Evolutionary conservation across 2,888 invertebrate genomes (phyloP), one percentile per base, ranked within the genome.

Genomic region (Ennomos erosarius): DNA sequence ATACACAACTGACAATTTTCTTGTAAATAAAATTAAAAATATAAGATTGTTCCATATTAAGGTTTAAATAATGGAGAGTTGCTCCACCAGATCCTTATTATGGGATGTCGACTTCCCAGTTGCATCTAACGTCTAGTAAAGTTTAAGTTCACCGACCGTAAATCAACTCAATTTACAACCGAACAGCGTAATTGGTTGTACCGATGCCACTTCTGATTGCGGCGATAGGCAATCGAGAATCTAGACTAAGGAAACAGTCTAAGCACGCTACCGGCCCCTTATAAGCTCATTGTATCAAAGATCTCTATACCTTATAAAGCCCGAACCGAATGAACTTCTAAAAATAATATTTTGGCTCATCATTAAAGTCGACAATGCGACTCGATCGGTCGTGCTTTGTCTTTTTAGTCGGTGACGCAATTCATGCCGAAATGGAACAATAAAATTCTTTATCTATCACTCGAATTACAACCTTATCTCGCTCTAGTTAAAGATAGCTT

Each of bases 371-470:
- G 71, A 85, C 87, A 84, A 87, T 85, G 78, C 84, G 81, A 81
- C 78, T 75, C 81, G 83, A 85, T 86, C 88, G 84, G 72, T 77
- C 84, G 78, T 81, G 88, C 88, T 90, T 90, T 91, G 91, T 92
- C 90, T 90, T 90, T 90, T 90, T 87, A 81, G 86, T 79, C 84
- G 89, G 84, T 92, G 92, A 92, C 92, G 92, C 87, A 92, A 92
- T 85, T 84, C 87, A 81, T 82, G 79, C 85, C 85, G 76, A 84
- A 84, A 88, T 81, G 81, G 84, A 87, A 87, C 89, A 84, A 86
- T 85, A 82, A 84, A 87, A 82, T 78, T 69, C 62, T 57, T 59
- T 63, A 55, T 56, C 16, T 46, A 34, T 10, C 71, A 73, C 48
- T 47, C 59, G 8, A 79, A 69, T 74, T 55, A 68, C 55, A 71